Base-by-base conservation (phyloP, 2,888 invertebrate species). In the Globia sparganii region DNA sequence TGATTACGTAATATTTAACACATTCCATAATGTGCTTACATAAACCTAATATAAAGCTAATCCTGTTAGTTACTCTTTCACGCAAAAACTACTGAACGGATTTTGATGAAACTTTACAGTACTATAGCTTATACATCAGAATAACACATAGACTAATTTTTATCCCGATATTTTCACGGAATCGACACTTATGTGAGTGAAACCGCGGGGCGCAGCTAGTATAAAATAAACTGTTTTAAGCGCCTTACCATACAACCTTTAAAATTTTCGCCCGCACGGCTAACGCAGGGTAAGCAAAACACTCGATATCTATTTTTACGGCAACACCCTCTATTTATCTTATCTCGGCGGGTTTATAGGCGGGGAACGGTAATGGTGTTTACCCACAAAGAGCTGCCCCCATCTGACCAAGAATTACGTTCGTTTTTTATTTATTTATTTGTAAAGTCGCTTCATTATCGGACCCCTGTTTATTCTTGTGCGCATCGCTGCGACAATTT, bases 291-390 rank as follows among this genome's bases (percentile, higher is more conserved):
- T 91, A 91, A 91, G 90, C 91, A 90, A 91, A 92, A 91, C 88
- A 91, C 90, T 90, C 89, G 91, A 92, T 90, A 92, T 90, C 89
- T 90, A 90, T 90, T 93, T 93, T 93, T 93, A 94, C 90, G 90
- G 86, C 83, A 86, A 68, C 85, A 75, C 87, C 86, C 89, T 88
- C 92, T 91, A 94, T 94, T 91, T 92, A 91, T 94, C 94, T 94
- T 94, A 94, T 94, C 94, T 91, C 90, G 90, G 91, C 89, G 89
- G 93, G 91, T 94, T 94, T 94, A 94, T 91, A 91, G 91, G 88
- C 77, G 84, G 89, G 87, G 83, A 84, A 87, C 90, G 87, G 92
- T 94, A 94, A 94, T 94, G 93, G 93, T 93, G 94, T 94, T 94
- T 93, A 92, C 92, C 84, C 85, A 91, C 88, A 88, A 84, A 87